Evolutionary conservation across 2,113 vertebrate genomes (phyloP).

Genomic region (Pteropus alecto): DNA sequence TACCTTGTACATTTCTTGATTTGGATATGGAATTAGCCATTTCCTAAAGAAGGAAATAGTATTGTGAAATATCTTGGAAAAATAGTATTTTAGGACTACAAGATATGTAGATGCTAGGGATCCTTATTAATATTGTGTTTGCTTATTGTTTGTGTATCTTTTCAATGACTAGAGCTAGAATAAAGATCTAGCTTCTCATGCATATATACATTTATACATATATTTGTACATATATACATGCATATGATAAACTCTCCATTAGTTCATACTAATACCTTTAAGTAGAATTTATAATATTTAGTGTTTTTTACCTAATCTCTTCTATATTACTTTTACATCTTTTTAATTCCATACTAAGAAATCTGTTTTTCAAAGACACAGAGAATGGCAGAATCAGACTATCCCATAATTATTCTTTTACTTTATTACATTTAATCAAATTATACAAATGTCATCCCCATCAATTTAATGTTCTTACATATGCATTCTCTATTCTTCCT

Average conservation of each 20-base stretch:
- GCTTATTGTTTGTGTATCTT: background rate
- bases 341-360: background rate
- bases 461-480: background rate
- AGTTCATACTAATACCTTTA: background rate
- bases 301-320: background rate
- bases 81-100: background rate
- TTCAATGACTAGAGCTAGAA: background rate
- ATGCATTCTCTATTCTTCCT: background rate
- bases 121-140: background rate
- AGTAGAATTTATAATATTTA: background rate
- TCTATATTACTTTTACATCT: background rate
- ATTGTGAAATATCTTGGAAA: background rate
- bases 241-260: background rate
- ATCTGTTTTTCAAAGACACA: background rate
- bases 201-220: background rate
- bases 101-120: background rate
- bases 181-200: background rate
- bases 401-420: background rate
- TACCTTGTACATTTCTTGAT: background rate
- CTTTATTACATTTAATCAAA: background rate
- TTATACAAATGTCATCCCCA: background rate
- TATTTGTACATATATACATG: background rate
- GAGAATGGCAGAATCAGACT: background rate
- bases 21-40: background rate
- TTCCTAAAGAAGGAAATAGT: background rate